A percentile compares a stretch with the other conserved stretches of the same genome.
Evolutionary conservation across 2,113 vertebrate species (phyloP).

Genomic region (Dromiciops gliroides): DNA sequence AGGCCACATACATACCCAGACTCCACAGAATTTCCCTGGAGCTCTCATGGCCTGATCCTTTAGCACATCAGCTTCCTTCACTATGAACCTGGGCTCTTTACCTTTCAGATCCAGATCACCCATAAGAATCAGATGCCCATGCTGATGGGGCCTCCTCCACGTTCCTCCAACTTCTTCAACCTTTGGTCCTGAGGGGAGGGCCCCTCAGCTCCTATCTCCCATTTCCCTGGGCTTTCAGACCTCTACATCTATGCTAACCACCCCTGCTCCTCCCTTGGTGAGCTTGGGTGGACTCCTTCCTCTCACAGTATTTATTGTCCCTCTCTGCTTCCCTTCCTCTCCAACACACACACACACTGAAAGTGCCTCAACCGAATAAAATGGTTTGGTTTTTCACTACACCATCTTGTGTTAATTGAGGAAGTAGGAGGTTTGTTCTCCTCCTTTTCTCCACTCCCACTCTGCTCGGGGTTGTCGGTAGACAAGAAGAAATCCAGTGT

Average conservation of each 20-base stretch:
- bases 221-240: not conserved
- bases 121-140: constrained; percentile 95
- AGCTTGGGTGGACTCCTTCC: constrained; percentile 30
- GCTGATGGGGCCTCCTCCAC: constrained; percentile 89
- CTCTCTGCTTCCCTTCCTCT: not conserved
- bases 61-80: not conserved
- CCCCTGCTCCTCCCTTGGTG: constrained; percentile 27
- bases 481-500: constrained; percentile 7
- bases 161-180: constrained; percentile 89
- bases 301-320: constrained; percentile 76
- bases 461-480: constrained; percentile 30
- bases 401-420: constrained; percentile 32
- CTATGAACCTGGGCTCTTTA: constrained; percentile 57
- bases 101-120: constrained; percentile 91
- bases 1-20: not conserved
- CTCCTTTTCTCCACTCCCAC: constrained; percentile 20
- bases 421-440: constrained; percentile 32
- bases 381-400: constrained; percentile 28
- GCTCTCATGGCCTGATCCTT: not conserved
- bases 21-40: not conserved
- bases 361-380: constrained; percentile 82
- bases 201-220: constrained; percentile 17
- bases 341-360: not conserved
- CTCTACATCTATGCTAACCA: constrained; percentile 58
- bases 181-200: constrained; percentile 80